Evolutionary conservation across 1,140 invertebrate genomes (phyloP).

Genomic region (Phocides pigmalion): DNA sequence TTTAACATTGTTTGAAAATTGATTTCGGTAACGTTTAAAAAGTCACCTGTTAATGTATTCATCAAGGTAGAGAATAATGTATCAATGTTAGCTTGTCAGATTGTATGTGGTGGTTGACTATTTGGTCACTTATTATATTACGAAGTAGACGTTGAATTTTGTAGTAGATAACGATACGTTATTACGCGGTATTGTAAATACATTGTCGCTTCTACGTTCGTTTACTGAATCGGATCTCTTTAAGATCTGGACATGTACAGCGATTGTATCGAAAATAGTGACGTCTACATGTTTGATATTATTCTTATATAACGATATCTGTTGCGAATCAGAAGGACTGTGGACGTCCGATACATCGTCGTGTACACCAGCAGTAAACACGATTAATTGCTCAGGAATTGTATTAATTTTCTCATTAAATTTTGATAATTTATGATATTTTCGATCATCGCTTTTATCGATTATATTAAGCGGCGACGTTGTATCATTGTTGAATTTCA

Average conservation of each 20-base stretch:
- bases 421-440: constrained; percentile 72
- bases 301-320: constrained; percentile 1
- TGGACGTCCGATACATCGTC: constrained; percentile 31
- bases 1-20: constrained; percentile 75
- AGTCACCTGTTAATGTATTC: constrained; percentile 82
- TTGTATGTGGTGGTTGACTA: constrained; percentile 75
- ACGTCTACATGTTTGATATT: constrained; percentile 9
- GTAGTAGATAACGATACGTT: constrained; percentile 66
- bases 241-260: constrained; percentile 40
- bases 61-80: constrained; percentile 77
- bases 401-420: constrained; percentile 76
- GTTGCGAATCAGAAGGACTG: background rate
- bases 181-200: constrained; percentile 68
- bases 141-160: constrained; percentile 76
- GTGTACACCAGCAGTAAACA: constrained; percentile 46
- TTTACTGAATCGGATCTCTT: constrained; percentile 46
- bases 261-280: constrained; percentile 27
- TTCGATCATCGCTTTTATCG: constrained; percentile 74
- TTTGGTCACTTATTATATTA: constrained; percentile 74
- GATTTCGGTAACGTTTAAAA: constrained; percentile 72
- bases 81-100: constrained; percentile 79
- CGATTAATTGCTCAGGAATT: constrained; percentile 79
- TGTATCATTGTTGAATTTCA: constrained; percentile 78
- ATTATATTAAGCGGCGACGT: constrained; percentile 68
- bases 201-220: constrained; percentile 64